Conservation (phyloP, 53 echinoderm and acorn worm species). For the Holothuria leucospilota region DNA sequence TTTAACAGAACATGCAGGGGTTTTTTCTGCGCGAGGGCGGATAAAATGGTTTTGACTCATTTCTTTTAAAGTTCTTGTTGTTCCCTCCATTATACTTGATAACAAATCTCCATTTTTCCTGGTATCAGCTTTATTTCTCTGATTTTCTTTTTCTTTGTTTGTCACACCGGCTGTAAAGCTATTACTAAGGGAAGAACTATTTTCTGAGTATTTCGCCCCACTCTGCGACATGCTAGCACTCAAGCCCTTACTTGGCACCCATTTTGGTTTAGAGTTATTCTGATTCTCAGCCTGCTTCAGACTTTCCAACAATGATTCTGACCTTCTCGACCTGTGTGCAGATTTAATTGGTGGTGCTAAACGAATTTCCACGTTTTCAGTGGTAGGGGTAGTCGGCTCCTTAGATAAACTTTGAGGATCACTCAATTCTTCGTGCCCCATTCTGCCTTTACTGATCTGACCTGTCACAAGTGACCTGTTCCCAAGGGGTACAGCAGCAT, state of each 20-base stretch:
- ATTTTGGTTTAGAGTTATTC: not conserved
- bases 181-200: not conserved
- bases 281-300: constrained; percentile 11
- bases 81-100: no score
- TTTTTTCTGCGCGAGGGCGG: no score
- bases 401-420: not conserved
- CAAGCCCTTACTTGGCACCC: not conserved
- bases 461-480: constrained; percentile 16
- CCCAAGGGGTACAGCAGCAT: constrained; percentile 21
- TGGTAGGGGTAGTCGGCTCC: not conserved
- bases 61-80: no score
- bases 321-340: constrained; percentile 6
- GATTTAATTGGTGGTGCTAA: constrained; percentile 23
- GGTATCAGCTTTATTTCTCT: no score
- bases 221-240: not conserved
- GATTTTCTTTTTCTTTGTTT: not conserved
- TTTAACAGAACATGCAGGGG: no score
- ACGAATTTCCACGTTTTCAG: not conserved
- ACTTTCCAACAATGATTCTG: not conserved
- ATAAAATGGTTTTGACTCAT: no score
- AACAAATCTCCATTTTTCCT: no score
- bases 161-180: not conserved
- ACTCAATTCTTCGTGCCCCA: not conserved
- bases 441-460: not conserved
- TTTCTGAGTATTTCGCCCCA: not conserved